phyloP scores from a whole-genome alignment of 2,888 invertebrate genomes.

The Meloe dianella region DNA sequence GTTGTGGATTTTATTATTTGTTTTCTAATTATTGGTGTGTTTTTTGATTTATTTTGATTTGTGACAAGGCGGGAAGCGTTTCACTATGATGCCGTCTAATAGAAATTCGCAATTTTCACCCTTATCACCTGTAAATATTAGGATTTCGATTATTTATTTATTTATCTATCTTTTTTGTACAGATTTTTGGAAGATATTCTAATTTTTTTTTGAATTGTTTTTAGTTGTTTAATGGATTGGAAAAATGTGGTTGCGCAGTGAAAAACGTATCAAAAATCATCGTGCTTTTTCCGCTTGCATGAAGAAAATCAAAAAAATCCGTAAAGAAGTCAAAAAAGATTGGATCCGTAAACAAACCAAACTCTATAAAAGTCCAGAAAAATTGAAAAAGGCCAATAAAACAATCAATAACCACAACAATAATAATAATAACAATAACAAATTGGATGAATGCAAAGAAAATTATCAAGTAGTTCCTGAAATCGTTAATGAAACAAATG shows the following conservation, averaged over 20 bases:
- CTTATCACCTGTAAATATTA: conserved; percentile 45
- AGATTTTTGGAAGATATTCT: conserved; percentile 19
- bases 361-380: conserved; percentile 23
- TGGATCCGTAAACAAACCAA: conserved; percentile 48
- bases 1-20: neutral
- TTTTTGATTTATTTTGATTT: conserved; percentile 43
- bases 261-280: conserved; percentile 68
- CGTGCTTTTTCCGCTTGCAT: conserved; percentile 50
- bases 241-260: conserved; percentile 72
- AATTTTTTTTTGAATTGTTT: conserved; percentile 7
- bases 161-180: no score
- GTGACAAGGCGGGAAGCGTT: conserved; percentile 54
- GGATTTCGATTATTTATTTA: conserved; percentile 15
- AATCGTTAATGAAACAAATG: conserved; percentile 41
- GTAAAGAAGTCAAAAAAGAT: conserved; percentile 40
- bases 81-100: conserved; percentile 46
- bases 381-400: conserved; percentile 23
- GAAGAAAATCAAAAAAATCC: conserved; percentile 46
- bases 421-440: neutral
- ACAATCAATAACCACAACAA: conserved; percentile 8
- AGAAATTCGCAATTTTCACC: conserved; percentile 40
- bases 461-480: conserved; percentile 57
- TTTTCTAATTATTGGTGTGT: neutral
- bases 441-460: conserved; percentile 53
- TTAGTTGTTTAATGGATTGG: conserved; percentile 44